Percentiles rank a stretch among this genome's conserved stretches.
Evolutionary conservation across 2,888 invertebrate species (phyloP).

Genomic region (Ochropleura plecta): DNA sequence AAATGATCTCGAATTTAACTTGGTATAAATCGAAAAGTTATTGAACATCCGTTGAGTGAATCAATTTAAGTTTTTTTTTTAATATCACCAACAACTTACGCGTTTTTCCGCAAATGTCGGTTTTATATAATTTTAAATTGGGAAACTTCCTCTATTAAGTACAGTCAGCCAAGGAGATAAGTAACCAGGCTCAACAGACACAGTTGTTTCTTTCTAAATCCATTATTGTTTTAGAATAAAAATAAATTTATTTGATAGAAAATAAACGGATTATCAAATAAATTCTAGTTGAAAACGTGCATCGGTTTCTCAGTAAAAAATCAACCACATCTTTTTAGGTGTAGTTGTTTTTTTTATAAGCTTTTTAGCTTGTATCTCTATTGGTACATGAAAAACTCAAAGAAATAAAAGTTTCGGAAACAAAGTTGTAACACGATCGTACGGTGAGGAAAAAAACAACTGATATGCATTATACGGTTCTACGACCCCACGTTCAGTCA

Average conservation of each 20-base stretch:
- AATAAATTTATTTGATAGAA: no score
- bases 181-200: no score
- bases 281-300: no score
- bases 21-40: background rate
- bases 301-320: no score
- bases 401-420: background rate
- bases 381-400: background rate
- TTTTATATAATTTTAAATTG: constrained; percentile 14
- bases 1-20: constrained; percentile 4
- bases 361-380: no score
- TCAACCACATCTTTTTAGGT: no score
- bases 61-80: constrained; percentile 7
- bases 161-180: no score
- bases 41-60: background rate
- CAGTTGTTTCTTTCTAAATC: no score
- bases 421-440: background rate
- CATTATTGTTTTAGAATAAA: no score
- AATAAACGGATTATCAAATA: no score
- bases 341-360: no score
- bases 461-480: background rate
- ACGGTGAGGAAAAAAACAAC: background rate
- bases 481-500: background rate
- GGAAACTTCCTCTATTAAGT: constrained; percentile 17
- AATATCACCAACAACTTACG: constrained; percentile 1
- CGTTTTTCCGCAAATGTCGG: constrained; percentile 20